Conservation (phyloP, 2,888 invertebrate species). For the Augochlorella aurata region DNA sequence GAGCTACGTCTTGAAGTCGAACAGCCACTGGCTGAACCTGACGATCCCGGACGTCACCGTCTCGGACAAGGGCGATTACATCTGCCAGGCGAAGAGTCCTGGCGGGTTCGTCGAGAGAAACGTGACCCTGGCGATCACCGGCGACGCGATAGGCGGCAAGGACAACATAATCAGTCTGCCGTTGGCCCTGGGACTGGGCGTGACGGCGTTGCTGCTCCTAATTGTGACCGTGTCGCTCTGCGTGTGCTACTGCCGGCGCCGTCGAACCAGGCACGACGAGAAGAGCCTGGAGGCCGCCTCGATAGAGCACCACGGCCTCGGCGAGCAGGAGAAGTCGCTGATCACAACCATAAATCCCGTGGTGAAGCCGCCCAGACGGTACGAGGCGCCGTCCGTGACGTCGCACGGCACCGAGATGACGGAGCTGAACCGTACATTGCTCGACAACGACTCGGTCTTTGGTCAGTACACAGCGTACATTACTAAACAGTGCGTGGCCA, state of each 20-base stretch:
- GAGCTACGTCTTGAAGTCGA: slow-evolving; percentile 77
- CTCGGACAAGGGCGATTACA: slow-evolving; percentile 88
- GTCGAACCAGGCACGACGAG: slow-evolving; percentile 84
- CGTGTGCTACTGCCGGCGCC: slow-evolving; percentile 84
- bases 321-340: slow-evolving; percentile 93
- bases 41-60: slow-evolving; percentile 86
- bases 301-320: slow-evolving; percentile 89
- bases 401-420: slow-evolving; percentile 91
- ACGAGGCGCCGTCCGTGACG: slow-evolving; percentile 88
- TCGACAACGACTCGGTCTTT: slow-evolving; percentile 91
- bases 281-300: slow-evolving; percentile 85
- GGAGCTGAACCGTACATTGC: slow-evolving; percentile 90
- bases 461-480: slow-evolving; percentile 84
- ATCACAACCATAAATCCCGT: slow-evolving; percentile 93
- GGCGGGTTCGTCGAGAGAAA: slow-evolving; percentile 91
- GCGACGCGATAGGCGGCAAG: slow-evolving; percentile 72
- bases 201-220: slow-evolving; percentile 83
- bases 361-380: slow-evolving; percentile 91
- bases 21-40: slow-evolving; percentile 83
- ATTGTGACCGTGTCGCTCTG: slow-evolving; percentile 83
- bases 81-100: slow-evolving; percentile 91
- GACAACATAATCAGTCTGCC: slow-evolving; percentile 80
- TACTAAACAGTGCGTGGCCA: slow-evolving; percentile 74
- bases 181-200: slow-evolving; percentile 82
- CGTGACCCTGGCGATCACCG: slow-evolving; percentile 85